Conservation (phyloP, 2,797 vertebrate species). For the Calcarius lapponicus region DNA sequence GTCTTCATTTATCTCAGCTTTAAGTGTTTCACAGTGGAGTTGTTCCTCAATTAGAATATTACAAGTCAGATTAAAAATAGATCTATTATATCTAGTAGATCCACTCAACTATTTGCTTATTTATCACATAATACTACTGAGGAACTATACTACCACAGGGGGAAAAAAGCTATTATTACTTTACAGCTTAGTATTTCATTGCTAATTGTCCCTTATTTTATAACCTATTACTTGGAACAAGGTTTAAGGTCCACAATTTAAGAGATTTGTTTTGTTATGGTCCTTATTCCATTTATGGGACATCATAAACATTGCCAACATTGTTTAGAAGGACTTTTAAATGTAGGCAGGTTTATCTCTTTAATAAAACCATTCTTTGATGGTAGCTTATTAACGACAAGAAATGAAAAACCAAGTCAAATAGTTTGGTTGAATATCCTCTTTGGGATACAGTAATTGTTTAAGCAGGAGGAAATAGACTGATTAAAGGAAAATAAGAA, state of each 20-base stretch:
- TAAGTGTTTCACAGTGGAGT: neutral
- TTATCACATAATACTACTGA: neutral
- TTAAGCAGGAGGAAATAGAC: neutral
- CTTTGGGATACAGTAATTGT: neutral
- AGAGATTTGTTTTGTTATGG: neutral
- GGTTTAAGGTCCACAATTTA: neutral
- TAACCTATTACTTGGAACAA: neutral
- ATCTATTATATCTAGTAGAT: neutral
- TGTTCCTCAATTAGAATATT: neutral
- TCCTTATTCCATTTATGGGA: neutral
- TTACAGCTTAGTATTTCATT: conserved; percentile 16
- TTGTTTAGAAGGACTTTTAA: conserved; percentile 3
- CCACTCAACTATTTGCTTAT: neutral
- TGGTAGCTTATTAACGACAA: neutral
- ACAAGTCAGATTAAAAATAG: neutral
- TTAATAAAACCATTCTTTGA: neutral
- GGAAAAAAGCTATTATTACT: neutral
- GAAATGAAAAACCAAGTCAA: neutral
- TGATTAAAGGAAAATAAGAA: neutral
- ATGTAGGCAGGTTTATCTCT: neutral
- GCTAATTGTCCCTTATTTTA: conserved; percentile 14
- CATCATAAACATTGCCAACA: neutral
- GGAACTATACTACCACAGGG: neutral
- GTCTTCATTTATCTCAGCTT: neutral
- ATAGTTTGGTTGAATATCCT: neutral